These are phyloP conservation scores for Sepiola atlantica DNA, from an alignment of 2,888 invertebrate species.

Conservation along the genomic window DNA sequence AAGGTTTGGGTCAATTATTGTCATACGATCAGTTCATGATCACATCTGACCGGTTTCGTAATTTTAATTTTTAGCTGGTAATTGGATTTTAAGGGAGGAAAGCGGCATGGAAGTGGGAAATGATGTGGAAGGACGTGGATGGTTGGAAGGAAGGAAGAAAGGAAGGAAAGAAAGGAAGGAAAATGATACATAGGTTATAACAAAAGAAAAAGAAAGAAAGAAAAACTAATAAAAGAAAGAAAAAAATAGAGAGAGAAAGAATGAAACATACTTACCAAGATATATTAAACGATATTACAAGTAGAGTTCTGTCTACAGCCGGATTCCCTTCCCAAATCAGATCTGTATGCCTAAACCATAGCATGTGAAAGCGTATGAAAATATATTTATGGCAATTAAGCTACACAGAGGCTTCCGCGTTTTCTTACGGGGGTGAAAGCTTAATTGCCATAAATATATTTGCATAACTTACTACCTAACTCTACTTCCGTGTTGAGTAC, in stretches of 20 bases:
- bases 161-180: not conserved
- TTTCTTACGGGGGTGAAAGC: too few relatives aligned
- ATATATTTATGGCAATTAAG: too few relatives aligned
- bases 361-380: too few relatives aligned
- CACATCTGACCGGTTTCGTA: not conserved
- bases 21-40: conserved; percentile 6
- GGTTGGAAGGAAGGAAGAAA: not conserved
- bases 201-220: not conserved
- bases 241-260: not conserved
- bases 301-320: too few relatives aligned
- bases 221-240: not conserved
- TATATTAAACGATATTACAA: too few relatives aligned
- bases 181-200: not conserved
- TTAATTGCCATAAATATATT: too few relatives aligned
- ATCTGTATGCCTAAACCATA: too few relatives aligned
- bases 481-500: too few relatives aligned
- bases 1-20: not conserved
- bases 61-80: not conserved
- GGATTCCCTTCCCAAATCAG: too few relatives aligned
- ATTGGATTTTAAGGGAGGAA: not conserved
- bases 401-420: too few relatives aligned
- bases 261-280: not conserved
- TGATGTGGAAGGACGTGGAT: rapidly evolving
- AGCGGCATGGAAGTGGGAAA: not conserved
- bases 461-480: too few relatives aligned